Conservation (phyloP, 2,797 vertebrate genomes). For the Vultur gryphus region DNA sequence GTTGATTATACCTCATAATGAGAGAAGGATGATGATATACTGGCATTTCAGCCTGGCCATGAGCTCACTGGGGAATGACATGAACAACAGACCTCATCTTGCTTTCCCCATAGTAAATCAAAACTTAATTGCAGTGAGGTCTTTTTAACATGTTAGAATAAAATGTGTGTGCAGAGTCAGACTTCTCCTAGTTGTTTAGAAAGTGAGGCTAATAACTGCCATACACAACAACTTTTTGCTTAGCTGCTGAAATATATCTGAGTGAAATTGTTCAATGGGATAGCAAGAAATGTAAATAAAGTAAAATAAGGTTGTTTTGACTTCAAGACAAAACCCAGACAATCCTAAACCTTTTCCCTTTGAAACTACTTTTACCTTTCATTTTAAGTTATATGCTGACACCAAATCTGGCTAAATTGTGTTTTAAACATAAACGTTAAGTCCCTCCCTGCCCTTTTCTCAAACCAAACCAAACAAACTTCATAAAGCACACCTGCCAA, state of each 20-base stretch:
- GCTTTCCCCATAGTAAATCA: background rate
- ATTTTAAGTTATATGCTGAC: background rate
- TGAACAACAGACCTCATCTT: background rate
- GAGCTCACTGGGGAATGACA: background rate
- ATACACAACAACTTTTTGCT: background rate
- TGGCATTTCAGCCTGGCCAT: background rate
- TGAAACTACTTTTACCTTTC: background rate
- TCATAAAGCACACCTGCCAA: background rate
- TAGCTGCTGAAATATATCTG: background rate
- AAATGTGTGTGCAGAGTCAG: background rate
- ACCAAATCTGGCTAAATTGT: background rate
- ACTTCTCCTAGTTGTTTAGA: background rate
- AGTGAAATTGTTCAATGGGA: background rate
- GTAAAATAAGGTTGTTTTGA: background rate
- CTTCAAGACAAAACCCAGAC: background rate
- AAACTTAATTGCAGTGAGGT: background rate
- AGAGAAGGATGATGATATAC: background rate
- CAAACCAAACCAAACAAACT: background rate
- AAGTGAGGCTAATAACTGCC: background rate
- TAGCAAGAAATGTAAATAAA: background rate
- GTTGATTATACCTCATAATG: background rate
- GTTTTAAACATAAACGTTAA: background rate
- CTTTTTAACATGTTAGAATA: background rate
- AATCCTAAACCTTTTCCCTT: background rate
- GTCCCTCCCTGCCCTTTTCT: background rate